Evolutionary conservation across 2,113 vertebrate genomes (phyloP), one percentile per base, ranked within the genome.

Genomic region (Myotis brandtii): DNA sequence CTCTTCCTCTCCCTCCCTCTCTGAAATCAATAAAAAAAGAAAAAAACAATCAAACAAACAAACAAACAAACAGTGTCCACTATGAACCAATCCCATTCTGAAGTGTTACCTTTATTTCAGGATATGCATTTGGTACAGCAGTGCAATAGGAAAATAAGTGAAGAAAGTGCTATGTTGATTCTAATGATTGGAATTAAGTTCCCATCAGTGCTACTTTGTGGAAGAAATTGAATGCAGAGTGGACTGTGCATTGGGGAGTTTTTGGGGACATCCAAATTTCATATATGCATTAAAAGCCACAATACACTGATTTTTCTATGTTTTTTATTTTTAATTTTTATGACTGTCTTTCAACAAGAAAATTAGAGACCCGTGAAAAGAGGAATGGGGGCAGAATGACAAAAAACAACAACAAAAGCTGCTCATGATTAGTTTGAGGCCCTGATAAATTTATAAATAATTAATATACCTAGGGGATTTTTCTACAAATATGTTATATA

Each of bases 221-320:
- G 13, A n/a, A 21, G 11, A 66, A 56, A 7, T 5, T 23, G 0
- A 23, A 59, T 2, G 20, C 5, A 77, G 27, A 66, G 4, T 43
- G 5, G 20, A 37, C 21, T 34, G 11, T 27, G 2, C 11, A n/a
- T 8, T 62, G 25, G 0, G 2, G 21, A 62, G 32, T 3, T 2
- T 3, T 37, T 30, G 59, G 12, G 32, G 0, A 32, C 4, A 0
- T 27, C 13, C n/a, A 54, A 9, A 11, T 75, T 70, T 80, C 13
- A 46, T 10, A 8, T 32, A 0, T 40, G 7, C 10, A 46, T 5
- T 59, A 16, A 80, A 73, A 93, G 4, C 9, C 8, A 20, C 1
- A 72, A 27, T 5, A 50, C 21, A 12, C 77, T 83, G 23, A 50
- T 75, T 90, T n/a, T 59, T 25, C 43, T 89, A 8, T 30, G 11